phyloP scores from a whole-genome alignment of 2,797 vertebrate genomes.

The Serranus cabrilla region DNA sequence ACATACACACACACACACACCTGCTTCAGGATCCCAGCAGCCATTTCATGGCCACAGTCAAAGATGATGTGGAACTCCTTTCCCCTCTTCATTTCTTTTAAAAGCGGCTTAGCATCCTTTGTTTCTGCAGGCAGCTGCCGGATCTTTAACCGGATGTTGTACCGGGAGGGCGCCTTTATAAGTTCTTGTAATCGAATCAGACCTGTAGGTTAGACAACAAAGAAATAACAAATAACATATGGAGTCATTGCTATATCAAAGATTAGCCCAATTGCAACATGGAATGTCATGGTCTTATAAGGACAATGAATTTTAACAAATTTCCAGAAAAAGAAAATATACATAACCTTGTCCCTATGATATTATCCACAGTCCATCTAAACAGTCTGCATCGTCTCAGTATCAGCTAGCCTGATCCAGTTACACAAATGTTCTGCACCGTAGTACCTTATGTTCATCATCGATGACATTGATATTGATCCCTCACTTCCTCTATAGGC shows the following conservation, averaged over 20 bases:
- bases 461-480: conserved; percentile 51
- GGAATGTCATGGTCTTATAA: conserved; percentile 3
- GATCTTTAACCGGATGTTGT: conserved; percentile 97
- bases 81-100: conserved; percentile 98
- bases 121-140: conserved; percentile 94
- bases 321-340: conserved; percentile 26
- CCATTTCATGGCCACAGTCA: conserved; percentile 98
- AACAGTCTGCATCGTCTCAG: conserved; percentile 8
- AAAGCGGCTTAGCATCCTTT: conserved; percentile 96
- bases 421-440: neutral
- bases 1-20: conserved; percentile 76
- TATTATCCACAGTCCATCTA: conserved; percentile 6
- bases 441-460: conserved; percentile 41
- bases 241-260: conserved; percentile 6
- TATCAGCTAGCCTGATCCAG: conserved; percentile 1
- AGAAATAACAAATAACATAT: conserved; percentile 1
- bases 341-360: neutral
- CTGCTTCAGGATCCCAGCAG: conserved; percentile 97
- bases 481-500: conserved; percentile 18
- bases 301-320: conserved; percentile 14
- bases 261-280: neutral
- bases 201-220: conserved; percentile 79
- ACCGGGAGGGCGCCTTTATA: conserved; percentile 98
- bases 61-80: conserved; percentile 99
- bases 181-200: conserved; percentile 98